phyloP scores from a whole-genome alignment of 1,140 invertebrate species.

The Schlechtendalia chinensis region DNA sequence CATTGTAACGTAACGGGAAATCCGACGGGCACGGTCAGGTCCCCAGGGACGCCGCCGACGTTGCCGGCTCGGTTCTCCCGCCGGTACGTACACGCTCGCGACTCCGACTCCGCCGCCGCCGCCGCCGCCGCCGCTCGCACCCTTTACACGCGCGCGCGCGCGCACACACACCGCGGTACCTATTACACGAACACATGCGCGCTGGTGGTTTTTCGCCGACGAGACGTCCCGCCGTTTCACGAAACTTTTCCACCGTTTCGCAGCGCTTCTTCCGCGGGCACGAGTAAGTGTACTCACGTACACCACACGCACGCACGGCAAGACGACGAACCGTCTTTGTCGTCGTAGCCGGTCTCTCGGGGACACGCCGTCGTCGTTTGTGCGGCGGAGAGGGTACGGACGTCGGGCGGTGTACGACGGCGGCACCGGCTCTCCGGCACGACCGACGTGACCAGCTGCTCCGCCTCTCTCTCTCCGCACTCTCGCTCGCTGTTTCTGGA shows the following conservation, averaged over 20 bases:
- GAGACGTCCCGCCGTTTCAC: background rate
- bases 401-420: background rate
- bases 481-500: constrained; percentile 48
- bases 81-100: constrained; percentile 10
- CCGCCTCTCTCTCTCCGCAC: no score
- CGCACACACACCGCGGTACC: no score
- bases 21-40: constrained; percentile 47
- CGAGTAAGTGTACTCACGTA: background rate
- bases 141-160: background rate
- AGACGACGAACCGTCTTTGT: no score
- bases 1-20: constrained; percentile 48
- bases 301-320: no score
- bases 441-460: constrained; percentile 42
- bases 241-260: constrained; percentile 34
- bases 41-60: constrained; percentile 43
- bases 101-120: background rate
- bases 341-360: constrained; percentile 33
- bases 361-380: background rate
- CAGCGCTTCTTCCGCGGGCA: background rate
- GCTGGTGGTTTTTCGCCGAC: constrained; percentile 16
- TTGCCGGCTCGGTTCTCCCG: constrained; percentile 49
- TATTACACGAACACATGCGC: no score
- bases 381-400: no score
- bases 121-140: background rate
- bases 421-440: background rate